Evolutionary conservation across 2,888 invertebrate genomes (phyloP), one percentile per base, ranked within the genome.

Genomic region (Beris morrisii): DNA sequence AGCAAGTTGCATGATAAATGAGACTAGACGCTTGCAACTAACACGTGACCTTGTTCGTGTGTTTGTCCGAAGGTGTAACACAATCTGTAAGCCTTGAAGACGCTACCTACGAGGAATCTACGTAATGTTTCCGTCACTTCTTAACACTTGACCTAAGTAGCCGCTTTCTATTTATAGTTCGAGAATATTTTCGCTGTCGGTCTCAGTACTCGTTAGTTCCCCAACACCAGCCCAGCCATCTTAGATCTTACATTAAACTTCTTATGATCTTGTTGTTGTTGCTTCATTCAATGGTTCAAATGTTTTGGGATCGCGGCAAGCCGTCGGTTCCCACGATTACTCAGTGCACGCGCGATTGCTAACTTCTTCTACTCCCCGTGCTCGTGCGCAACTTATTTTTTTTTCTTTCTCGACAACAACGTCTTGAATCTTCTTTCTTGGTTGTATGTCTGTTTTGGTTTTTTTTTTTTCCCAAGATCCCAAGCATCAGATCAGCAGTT

Each of bases 231-330:
- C 5, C 9, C 32, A 13, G 52, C 22, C 53, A 48, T 53, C 53
- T 38, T 43, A 52, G 43, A 28, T 54, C 30, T 54, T 31, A 11
- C 28, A 13, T 22, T 63, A 38, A 22, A 22, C 22, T 22, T 9
- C 9, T n/a, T 45, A n/a, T 64, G 31, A 3, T 50, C 28, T 58
- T 46, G 45, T 53, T 64, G 38, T 53, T 61, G 61, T 32, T 61
- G 61, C 59, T 61, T 61, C 52, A 61, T 50, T 44, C 43, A 22
- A 30, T 43, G 64, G 54, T 64, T 64, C 64, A 73, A 74, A 73
- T 72, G 74, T 73, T 74, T 74, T 74, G 74, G 74, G 74, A 74
- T 74, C 73, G 73, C 72, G 73, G 72, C 74, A 72, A 73, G 73
- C 73, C 71, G 70, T 71, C 70, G 72, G 71, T 74, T 74, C 74